phyloP scores from a whole-genome alignment of 2,797 vertebrate species.

The Microctenopoma steveboyesi region DNA sequence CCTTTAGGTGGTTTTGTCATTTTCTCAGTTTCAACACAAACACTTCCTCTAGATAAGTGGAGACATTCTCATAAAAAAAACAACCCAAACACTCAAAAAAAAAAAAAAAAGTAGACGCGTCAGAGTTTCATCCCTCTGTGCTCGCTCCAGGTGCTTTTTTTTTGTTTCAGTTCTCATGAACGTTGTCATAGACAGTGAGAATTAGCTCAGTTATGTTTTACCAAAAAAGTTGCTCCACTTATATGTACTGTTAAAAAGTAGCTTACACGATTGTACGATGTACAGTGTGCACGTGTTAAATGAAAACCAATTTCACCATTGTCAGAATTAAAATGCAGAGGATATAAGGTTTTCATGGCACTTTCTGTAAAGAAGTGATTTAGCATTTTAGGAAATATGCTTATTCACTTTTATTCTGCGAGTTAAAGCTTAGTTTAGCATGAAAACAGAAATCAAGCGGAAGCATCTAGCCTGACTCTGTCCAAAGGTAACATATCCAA shows the following conservation, averaged over 20 bases:
- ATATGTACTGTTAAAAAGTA: background rate
- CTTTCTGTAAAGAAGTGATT: background rate
- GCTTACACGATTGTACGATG: background rate
- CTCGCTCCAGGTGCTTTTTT: background rate
- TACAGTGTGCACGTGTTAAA: too few relatives aligned
- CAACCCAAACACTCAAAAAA: background rate
- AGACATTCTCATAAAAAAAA: slow-evolving; percentile 13
- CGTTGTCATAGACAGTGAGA: background rate
- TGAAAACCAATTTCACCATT: too few relatives aligned
- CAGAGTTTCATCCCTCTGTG: background rate
- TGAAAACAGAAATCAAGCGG: background rate
- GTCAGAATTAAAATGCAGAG: too few relatives aligned
- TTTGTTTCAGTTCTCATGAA: slow-evolving; percentile 1
- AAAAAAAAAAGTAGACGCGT: background rate
- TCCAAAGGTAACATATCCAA: background rate
- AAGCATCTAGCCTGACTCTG: background rate
- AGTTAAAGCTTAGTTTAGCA: background rate
- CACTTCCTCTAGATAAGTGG: slow-evolving; percentile 6
- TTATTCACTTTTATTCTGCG: background rate
- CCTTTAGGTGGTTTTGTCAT: slow-evolving; percentile 26
- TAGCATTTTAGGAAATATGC: background rate
- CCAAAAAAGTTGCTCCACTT: background rate
- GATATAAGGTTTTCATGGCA: background rate
- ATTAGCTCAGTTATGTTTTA: background rate
- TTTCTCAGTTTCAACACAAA: slow-evolving; percentile 32